Evolutionary conservation across 2,888 invertebrate genomes (phyloP).

Genomic region (Hesperia comma): DNA sequence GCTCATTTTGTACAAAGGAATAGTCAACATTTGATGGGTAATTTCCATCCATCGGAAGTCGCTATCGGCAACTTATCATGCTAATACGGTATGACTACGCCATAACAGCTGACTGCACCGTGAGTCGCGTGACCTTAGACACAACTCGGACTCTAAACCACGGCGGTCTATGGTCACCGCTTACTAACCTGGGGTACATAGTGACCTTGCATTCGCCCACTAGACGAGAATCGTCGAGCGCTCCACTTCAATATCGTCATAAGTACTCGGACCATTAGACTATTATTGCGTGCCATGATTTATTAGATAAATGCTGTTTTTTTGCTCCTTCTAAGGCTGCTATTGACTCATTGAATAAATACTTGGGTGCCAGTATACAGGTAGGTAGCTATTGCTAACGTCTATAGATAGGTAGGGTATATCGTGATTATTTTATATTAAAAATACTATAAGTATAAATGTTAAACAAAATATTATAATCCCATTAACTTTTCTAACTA

Average conservation of each 20-base stretch:
- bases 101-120: background rate
- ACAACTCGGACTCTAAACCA: background rate
- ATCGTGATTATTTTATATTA: background rate
- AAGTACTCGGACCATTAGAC: constrained; percentile 17
- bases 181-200: constrained; percentile 37
- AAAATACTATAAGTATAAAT: no score
- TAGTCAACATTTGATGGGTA: background rate
- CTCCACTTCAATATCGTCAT: constrained; percentile 18
- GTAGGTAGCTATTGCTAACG: background rate
- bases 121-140: background rate
- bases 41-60: background rate
- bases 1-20: no score
- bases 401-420: background rate
- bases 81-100: background rate
- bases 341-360: background rate
- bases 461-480: no score
- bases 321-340: constrained; percentile 6
- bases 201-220: constrained; percentile 50
- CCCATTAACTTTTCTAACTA: no score
- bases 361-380: background rate
- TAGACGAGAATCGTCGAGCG: constrained; percentile 21
- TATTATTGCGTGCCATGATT: constrained; percentile 22
- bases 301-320: constrained; percentile 11
- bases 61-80: background rate
- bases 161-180: background rate